Evolutionary conservation across 2,888 invertebrate genomes (phyloP), one percentile per base, ranked within the genome.

Genomic region (Chaetoderma sp.): DNA sequence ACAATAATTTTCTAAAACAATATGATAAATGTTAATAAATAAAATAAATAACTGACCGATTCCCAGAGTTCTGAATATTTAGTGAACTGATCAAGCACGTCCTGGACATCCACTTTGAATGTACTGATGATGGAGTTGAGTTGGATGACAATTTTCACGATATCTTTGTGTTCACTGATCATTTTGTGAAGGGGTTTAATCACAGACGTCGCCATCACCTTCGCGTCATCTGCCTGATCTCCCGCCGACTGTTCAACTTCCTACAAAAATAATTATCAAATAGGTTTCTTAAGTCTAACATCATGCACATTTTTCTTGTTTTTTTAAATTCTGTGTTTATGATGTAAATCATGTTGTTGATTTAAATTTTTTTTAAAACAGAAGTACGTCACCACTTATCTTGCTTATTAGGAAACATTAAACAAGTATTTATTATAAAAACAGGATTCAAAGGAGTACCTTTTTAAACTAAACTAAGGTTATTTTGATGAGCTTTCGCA

Each of bases 31-130:
- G 27, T 4, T 2, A 47, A n/a, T 52, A 60, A 36, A 25, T n/a
- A 28, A 60, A 62, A 44, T 32, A 25, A 42, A 16, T 21, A 28
- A 18, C 73, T 67, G 60, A 86, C 85, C 76, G 79, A 75, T 25
- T 77, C 78, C 87, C 87, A 88, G 32, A 87, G 76, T 65, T 86
- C 85, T 80, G 93, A 92, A 84, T 96, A 96, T 0, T 93, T 93
- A 44, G 93, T 91, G 94, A 96, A 96, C 72, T 92, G 90, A 75
- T 93, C 91, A 27, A 96, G 90, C 73, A 95, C 92, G n/a, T 90
- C 91, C 58, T 90, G 90, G 58, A 96, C 89, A 85, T 96, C 95
- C 91, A 93, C 81, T 47, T 86, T 86, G 75, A 81, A 79, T 61
- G 81, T 81, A 63, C 78, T 80, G 67, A 86, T 80, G 67, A 84